phyloP scores from a whole-genome alignment of 2,888 invertebrate species.

The Flexamia atlantica region DNA sequence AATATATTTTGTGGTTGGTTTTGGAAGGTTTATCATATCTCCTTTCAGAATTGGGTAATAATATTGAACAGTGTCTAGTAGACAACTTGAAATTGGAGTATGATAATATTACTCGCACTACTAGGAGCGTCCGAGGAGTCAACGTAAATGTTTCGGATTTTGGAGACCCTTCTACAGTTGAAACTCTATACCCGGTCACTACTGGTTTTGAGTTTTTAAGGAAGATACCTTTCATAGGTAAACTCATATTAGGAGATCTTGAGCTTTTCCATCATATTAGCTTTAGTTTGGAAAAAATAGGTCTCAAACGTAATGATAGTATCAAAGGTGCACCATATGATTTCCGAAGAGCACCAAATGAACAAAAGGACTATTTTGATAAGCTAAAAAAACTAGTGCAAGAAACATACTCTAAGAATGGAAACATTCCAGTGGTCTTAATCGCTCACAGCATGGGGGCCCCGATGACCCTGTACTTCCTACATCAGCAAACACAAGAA shows the following conservation, averaged over 20 bases:
- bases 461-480: conserved; percentile 91
- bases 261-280: conserved; percentile 90
- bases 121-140: conserved; percentile 89
- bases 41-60: not conserved
- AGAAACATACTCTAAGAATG: conserved; percentile 88
- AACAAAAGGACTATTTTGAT: conserved; percentile 87
- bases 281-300: conserved; percentile 84
- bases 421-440: conserved; percentile 86
- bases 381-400: conserved; percentile 90
- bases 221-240: not conserved
- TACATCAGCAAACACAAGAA: conserved; percentile 85
- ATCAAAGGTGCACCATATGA: conserved; percentile 97
- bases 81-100: conserved; percentile 92
- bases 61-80: conserved; percentile 74
- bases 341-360: conserved; percentile 98
- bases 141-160: conserved; percentile 91
- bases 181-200: conserved; percentile 90
- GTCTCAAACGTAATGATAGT: conserved; percentile 88
- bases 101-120: conserved; percentile 89
- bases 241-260: conserved; percentile 83
- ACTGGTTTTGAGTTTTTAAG: not conserved
- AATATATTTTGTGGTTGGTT: too few relatives aligned
- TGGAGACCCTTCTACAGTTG: conserved; percentile 93
- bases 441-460: conserved; percentile 99
- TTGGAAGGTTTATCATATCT: not conserved